Percentiles rank a stretch among this genome's conserved stretches.
These are phyloP conservation scores for Netelia virgata DNA, from an alignment of 2,888 invertebrate genomes.

Conservation along the genomic window DNA sequence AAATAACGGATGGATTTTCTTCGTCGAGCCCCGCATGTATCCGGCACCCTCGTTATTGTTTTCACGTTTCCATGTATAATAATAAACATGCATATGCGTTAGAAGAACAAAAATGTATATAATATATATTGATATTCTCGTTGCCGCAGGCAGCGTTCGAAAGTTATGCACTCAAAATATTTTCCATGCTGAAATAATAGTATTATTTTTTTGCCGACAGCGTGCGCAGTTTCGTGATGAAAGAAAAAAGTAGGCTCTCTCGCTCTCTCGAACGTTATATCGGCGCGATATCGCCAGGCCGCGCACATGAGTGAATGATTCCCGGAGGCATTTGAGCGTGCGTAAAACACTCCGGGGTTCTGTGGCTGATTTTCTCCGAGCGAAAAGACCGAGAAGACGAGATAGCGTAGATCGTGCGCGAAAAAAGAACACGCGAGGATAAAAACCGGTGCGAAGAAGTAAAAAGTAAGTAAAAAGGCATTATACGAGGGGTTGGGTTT, in stretches of 20 bases:
- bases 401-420: not conserved
- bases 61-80: no score
- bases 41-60: no score
- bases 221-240: not conserved
- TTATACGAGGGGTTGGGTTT: constrained; percentile 53
- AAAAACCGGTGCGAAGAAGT: constrained; percentile 31
- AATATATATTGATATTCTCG: constrained; percentile 20
- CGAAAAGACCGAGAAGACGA: constrained; percentile 2
- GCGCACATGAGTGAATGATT: constrained; percentile 38
- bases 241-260: not conserved
- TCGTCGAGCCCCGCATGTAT: no score
- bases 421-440: constrained; percentile 29
- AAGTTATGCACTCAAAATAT: constrained; percentile 20
- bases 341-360: constrained; percentile 28
- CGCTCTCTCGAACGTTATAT: not conserved
- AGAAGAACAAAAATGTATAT: not conserved
- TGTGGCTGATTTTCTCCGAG: constrained; percentile 39
- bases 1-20: not conserved
- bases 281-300: not conserved
- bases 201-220: not conserved
- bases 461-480: constrained; percentile 59
- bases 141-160: not conserved
- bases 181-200: not conserved
- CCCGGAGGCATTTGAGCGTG: constrained; percentile 42
- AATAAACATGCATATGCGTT: no score